These are phyloP conservation scores for Mastomys natalensis DNA, from an alignment of 2,113 vertebrate genomes.

Conservation along the genomic window DNA sequence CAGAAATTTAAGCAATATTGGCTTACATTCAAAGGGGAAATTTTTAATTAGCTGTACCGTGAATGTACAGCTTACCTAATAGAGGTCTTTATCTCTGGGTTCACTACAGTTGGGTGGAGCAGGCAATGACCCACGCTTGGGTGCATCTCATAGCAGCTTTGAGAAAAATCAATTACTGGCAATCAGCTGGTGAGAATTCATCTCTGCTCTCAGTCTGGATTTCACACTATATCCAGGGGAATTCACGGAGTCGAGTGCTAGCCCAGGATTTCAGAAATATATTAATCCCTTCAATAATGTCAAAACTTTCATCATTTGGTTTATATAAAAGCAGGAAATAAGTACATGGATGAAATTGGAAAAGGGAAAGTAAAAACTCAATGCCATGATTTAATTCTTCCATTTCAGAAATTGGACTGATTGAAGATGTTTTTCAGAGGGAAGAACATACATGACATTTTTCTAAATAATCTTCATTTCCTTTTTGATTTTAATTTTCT, in stretches of 20 bases:
- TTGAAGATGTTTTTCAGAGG: background rate
- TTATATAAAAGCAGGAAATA: slow-evolving; percentile 32
- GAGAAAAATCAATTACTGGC: slow-evolving; percentile 26
- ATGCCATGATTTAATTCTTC: background rate
- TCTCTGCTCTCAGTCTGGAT: background rate
- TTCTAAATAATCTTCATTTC: background rate
- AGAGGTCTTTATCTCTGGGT: background rate
- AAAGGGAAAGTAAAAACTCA: background rate
- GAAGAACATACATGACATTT: background rate
- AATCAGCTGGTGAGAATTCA: background rate
- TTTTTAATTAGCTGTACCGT: background rate
- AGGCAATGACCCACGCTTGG: background rate
- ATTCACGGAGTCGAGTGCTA: background rate
- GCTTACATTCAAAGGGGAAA: background rate
- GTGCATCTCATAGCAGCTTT: background rate
- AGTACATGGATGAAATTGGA: background rate
- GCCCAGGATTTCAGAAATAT: slow-evolving; percentile 7
- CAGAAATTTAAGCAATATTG: slow-evolving; percentile 9
- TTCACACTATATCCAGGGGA: background rate
- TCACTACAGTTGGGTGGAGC: background rate
- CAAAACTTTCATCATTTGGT: background rate
- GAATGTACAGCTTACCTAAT: background rate
- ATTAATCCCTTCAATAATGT: background rate
- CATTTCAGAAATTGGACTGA: slow-evolving; percentile 17
- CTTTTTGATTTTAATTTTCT: background rate